Evolutionary conservation across 2,888 invertebrate genomes (phyloP).

Genomic region (Zele albiditarsus): DNA sequence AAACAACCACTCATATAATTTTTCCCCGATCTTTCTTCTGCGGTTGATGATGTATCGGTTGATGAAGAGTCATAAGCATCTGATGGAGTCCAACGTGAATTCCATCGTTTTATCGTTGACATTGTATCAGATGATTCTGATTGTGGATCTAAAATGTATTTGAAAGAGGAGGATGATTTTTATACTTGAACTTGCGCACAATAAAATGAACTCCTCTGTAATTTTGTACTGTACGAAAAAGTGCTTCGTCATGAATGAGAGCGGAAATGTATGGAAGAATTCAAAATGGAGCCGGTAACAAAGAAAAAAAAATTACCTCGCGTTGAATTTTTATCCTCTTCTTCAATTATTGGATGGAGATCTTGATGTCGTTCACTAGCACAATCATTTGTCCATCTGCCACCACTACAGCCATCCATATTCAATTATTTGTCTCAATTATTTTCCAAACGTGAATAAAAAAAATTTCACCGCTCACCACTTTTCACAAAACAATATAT

Average conservation of each 20-base stretch:
- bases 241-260: too few relatives aligned
- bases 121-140: conserved; percentile 65
- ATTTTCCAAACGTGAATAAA: not conserved
- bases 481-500: not conserved
- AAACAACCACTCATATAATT: not conserved
- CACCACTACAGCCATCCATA: conserved; percentile 54
- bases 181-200: too few relatives aligned
- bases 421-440: not conserved
- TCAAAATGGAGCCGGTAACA: not conserved
- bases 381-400: conserved; percentile 52
- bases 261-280: not conserved
- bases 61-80: conserved; percentile 67
- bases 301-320: conserved; percentile 49
- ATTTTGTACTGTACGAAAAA: too few relatives aligned
- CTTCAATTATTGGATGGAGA: conserved; percentile 62
- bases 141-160: conserved; percentile 55
- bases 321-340: conserved; percentile 57
- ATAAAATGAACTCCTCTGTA: too few relatives aligned
- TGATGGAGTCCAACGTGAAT: conserved; percentile 65
- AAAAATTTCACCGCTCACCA: not conserved
- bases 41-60: conserved; percentile 53
- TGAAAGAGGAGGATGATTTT: not conserved
- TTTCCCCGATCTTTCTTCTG: not conserved
- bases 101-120: conserved; percentile 65
- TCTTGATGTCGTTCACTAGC: conserved; percentile 54